These are phyloP conservation scores for Apodemia duryi DNA, from an alignment of 2,888 invertebrate genomes.

Conservation along the genomic window DNA sequence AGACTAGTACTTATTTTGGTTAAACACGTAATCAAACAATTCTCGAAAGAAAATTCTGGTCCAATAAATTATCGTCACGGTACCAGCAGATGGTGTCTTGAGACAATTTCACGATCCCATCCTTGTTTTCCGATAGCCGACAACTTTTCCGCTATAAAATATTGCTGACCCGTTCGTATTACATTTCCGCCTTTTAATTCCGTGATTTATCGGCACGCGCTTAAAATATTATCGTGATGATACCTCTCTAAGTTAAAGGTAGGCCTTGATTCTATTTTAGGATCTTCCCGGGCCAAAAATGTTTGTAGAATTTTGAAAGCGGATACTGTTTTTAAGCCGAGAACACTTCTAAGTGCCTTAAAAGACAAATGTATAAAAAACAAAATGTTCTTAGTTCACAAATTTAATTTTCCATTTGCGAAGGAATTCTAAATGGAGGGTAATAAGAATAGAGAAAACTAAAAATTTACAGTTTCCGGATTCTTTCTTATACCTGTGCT, in stretches of 20 bases:
- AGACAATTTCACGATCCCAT: conserved; percentile 7
- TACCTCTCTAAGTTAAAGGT: not conserved
- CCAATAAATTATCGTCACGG: conserved; percentile 12
- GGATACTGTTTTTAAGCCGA: no score
- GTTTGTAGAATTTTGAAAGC: no score
- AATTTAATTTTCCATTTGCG: no score
- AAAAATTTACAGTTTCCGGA: no score
- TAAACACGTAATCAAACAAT: not conserved
- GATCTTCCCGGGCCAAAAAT: no score
- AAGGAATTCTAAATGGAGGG: no score
- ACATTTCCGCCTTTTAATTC: conserved; percentile 5
- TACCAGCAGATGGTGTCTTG: conserved; percentile 1
- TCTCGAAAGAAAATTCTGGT: not conserved
- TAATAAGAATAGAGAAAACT: no score
- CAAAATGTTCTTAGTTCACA: no score
- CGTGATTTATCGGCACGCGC: not conserved
- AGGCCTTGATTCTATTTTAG: not conserved
- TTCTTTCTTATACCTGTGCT: no score
- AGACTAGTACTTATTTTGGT: not conserved
- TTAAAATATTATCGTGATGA: not conserved
- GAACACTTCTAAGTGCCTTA: no score
- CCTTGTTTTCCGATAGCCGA: not conserved
- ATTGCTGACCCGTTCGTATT: not conserved
- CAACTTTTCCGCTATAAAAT: not conserved
- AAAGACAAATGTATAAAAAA: no score